Percentiles rank a stretch among this genome's conserved stretches.
These are phyloP conservation scores for Girardinichthys multiradiatus DNA, from an alignment of 2,113 vertebrate species.

Conservation along the genomic window DNA sequence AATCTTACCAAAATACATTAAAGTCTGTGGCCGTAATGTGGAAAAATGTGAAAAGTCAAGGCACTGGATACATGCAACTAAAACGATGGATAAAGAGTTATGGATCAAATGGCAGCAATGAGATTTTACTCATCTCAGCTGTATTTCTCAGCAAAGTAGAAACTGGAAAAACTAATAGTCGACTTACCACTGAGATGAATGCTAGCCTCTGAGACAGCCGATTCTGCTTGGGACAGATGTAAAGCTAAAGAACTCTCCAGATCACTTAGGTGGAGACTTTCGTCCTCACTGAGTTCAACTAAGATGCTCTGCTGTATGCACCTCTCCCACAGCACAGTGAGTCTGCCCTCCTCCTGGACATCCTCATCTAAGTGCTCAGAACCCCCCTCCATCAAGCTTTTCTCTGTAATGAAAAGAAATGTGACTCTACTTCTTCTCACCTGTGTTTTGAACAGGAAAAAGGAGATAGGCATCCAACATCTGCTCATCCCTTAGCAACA, in stretches of 20 bases:
- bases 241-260: slow-evolving; percentile 72
- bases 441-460: slow-evolving; percentile 19
- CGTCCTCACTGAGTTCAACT: slow-evolving; percentile 79
- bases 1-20: not conserved
- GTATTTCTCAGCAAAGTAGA: not conserved
- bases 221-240: slow-evolving; percentile 64
- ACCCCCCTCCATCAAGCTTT: slow-evolving; percentile 53
- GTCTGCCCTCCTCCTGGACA: slow-evolving; percentile 23
- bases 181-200: slow-evolving; percentile 72
- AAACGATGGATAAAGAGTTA: not conserved
- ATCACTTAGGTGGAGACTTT: slow-evolving; percentile 80
- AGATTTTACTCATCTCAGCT: not conserved
- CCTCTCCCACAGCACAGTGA: slow-evolving; percentile 76
- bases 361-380: slow-evolving; percentile 60
- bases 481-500: slow-evolving; percentile 70
- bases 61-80: not conserved
- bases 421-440: slow-evolving; percentile 10
- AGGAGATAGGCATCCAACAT: slow-evolving; percentile 6
- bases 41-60: no score
- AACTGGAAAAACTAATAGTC: not conserved
- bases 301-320: slow-evolving; percentile 78
- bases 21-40: not conserved
- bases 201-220: slow-evolving; percentile 65
- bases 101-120: not conserved
- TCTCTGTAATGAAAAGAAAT: slow-evolving; percentile 10